Base-by-base conservation (phyloP, 1,140 invertebrate genomes). In the Atta colombica region DNA sequence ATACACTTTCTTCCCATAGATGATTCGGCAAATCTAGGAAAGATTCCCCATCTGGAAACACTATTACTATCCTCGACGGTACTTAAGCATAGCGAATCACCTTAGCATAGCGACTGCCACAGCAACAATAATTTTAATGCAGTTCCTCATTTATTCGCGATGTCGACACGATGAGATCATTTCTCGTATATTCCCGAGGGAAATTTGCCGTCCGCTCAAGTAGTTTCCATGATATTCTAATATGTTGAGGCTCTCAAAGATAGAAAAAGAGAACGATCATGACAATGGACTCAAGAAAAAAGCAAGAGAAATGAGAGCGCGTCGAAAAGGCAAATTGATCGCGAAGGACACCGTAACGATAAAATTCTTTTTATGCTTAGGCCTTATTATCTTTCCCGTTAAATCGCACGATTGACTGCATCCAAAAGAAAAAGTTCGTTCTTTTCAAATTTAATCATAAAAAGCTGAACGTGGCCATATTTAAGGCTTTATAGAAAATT, bases 351-450 rank as follows among this genome's bases (percentile, higher is more conserved):
- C 74, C 28, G 25, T 87, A 91, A 87, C 88, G 90, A 60, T 85
- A 77, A 91, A 87, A 85, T 60, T 25, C 75, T 78, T 72, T 68
- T 86, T 61, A 49, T 35, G 14, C 49, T n/a, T 14, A 35, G 12
- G 4, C 68, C 66, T 71, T 82, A 82, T 91, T 89, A 90, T 90
- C 90, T 74, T 87, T 88, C 77, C 90, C 88, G 88, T 86, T 91
- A 80, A 89, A 85, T 61, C 74, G 60, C 21, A 60, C 61, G 87
- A 86, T 63, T 39, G 21, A 78, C 60, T 53, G 81, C n/a, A 55
- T 71, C 66, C 74, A 75, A 68, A 86, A 66, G 58, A 88, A 88
- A 88, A 78, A 77, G 82, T 90, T 71, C 61, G 0, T 49, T 65
- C 51, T 78, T 68, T 60, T 53, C 45, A 35, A 18, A 3, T 69